phyloP scores from a whole-genome alignment of 2,797 vertebrate genomes.

The Australoheros facetus region DNA sequence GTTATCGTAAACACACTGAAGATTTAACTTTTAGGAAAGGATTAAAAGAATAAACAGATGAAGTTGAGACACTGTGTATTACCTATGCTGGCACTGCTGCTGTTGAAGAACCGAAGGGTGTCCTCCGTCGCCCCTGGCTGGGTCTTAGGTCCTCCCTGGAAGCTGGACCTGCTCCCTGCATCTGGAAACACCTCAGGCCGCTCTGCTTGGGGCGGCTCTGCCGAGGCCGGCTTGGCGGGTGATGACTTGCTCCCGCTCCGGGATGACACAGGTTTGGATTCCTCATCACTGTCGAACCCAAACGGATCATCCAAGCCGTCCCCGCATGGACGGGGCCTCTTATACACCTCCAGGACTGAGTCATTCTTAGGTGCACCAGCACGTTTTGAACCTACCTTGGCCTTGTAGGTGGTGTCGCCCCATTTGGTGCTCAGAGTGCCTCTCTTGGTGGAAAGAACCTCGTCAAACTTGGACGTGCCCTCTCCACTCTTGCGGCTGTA shows the following conservation, averaged over 20 bases:
- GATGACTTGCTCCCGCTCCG: slow-evolving; percentile 77
- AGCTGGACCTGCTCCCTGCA: slow-evolving; percentile 66
- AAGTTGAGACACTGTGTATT: not conserved
- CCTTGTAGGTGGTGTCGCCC: slow-evolving; percentile 98
- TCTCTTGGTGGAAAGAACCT: slow-evolving; percentile 96
- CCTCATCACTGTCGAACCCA: slow-evolving; percentile 97
- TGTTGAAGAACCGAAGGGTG: slow-evolving; percentile 81
- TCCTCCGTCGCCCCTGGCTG: slow-evolving; percentile 79
- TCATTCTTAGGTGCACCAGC: slow-evolving; percentile 83
- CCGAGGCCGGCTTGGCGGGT: slow-evolving; percentile 63
- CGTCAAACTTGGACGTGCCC: slow-evolving; percentile 97
- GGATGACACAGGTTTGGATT: slow-evolving; percentile 94
- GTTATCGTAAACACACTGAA: not conserved
- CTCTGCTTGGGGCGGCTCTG: slow-evolving; percentile 63
- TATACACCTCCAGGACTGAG: slow-evolving; percentile 82
- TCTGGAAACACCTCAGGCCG: slow-evolving; percentile 55
- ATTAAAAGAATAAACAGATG: too few relatives aligned
- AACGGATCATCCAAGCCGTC: slow-evolving; percentile 92
- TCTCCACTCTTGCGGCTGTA: slow-evolving; percentile 98
- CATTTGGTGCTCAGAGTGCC: slow-evolving; percentile 98
- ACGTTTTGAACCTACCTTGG: slow-evolving; percentile 94
- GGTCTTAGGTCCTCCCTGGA: slow-evolving; percentile 70
- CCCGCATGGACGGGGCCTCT: slow-evolving; percentile 83
- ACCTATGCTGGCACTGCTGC: slow-evolving; percentile 79
- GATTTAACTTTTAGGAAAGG: not conserved